Percentiles rank a stretch among this genome's conserved stretches.
Conservation (phyloP, 2,113 vertebrate genomes). For the Rhineura floridana region DNA sequence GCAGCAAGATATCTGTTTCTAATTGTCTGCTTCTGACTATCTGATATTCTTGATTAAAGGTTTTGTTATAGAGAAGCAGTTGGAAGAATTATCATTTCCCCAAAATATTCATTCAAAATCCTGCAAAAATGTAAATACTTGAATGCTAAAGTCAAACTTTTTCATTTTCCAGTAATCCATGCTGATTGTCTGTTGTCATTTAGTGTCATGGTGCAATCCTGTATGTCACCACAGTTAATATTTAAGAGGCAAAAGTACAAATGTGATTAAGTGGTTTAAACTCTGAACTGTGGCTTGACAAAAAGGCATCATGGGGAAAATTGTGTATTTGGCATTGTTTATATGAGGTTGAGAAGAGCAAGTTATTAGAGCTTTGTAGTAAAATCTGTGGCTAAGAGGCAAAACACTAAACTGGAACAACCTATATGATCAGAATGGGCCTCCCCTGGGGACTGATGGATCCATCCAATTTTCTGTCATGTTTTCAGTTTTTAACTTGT, state of each 20-base stretch:
- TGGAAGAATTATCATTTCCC: background rate
- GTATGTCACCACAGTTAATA: background rate
- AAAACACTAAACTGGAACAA: background rate
- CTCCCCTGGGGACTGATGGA: background rate
- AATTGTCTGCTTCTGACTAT: background rate
- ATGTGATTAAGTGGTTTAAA: conserved; percentile 12
- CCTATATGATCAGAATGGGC: background rate
- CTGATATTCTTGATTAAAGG: background rate
- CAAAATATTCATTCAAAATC: background rate
- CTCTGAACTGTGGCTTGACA: conserved; percentile 22
- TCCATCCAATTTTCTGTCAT: background rate
- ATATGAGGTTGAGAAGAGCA: background rate
- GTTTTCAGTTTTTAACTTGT: background rate
- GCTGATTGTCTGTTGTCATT: background rate
- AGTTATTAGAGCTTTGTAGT: background rate
- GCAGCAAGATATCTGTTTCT: background rate
- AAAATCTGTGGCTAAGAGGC: background rate
- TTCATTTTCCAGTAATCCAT: background rate
- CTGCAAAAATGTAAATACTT: background rate
- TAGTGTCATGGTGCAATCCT: background rate
- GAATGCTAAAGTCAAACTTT: background rate
- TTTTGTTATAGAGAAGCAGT: background rate
- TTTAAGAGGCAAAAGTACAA: conserved; percentile 40
- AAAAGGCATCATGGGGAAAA: background rate
- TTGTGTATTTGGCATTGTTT: background rate